Evolutionary conservation across 2,113 vertebrate species (phyloP), one percentile per base, ranked within the genome.

Genomic region (Upupa epops): DNA sequence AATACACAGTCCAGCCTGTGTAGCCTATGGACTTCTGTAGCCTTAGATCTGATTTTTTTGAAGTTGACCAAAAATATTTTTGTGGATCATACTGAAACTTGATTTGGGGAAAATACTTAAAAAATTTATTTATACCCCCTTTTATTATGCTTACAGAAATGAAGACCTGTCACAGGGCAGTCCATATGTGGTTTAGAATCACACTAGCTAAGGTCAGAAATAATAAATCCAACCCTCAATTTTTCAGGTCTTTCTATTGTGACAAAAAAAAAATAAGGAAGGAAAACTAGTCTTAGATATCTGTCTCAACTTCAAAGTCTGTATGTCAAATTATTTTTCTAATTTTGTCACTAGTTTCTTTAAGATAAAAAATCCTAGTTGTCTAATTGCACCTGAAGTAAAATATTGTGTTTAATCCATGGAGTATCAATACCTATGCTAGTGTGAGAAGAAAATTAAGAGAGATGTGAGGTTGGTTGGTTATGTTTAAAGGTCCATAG

Each of bases 31-130:
- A 61, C 54, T 83, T 91, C 82, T 75, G 26, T 91, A 92, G 86
- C 83, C 88, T 52, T 92, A 45, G 59, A 45, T 93, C 93, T 91
- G 64, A 85, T 65, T 92, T 68, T 92, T 68, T 76, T 94, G 72
- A 89, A 80, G 73, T 37, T 90, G 51, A 71, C 89, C 91, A 83
- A 81, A 92, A 83, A 52, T 65, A 45, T 25, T 85, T 84, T 34
- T 72, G 81, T 84, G 78, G 75, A 58, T 87, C 45, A 81, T 84
- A 69, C 59, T 92, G 55, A 91, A 86, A 51, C 42, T 42, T 68
- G 55, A 49, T 45, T 78, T 68, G 54, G n/a, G 56, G 18, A 59
- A 83, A 73, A 71, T 18, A 20, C 20, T 78, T 3, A 6, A 25
- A 59, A 76, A 56, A 42, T 16, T 32, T 25, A 6, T 28, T 71